phyloP scores from a whole-genome alignment of 1,140 invertebrate genomes.

The Euwallacea fornicatus region DNA sequence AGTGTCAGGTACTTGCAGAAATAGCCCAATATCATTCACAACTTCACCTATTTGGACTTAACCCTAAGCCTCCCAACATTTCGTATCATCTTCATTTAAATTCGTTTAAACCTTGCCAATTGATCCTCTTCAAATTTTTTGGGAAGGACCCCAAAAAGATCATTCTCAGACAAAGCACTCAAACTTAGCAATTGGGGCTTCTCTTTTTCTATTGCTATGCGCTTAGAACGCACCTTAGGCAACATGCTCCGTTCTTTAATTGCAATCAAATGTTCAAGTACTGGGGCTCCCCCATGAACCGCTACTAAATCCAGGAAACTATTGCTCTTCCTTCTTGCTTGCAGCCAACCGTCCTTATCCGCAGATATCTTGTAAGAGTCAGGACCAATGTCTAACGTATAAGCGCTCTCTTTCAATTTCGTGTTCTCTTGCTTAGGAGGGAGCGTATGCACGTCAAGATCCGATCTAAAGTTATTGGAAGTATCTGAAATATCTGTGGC shows the following conservation, averaged over 20 bases:
- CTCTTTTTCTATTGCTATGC: conserved; percentile 33
- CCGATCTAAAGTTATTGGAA: not conserved
- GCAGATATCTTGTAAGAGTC: conserved; percentile 23
- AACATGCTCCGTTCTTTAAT: conserved; percentile 41
- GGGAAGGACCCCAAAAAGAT: conserved; percentile 50
- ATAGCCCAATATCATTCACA: too few relatives aligned
- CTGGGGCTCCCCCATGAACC: conserved; percentile 39
- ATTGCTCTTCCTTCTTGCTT: conserved; percentile 37
- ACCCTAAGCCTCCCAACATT: not conserved
- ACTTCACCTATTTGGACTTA: too few relatives aligned
- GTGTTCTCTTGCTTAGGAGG: not conserved
- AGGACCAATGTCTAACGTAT: conserved; percentile 34
- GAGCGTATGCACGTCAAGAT: not conserved
- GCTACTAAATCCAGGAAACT: conserved; percentile 40
- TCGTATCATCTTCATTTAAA: conserved; percentile 39
- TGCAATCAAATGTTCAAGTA: conserved; percentile 39
- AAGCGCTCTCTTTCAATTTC: conserved; percentile 23
- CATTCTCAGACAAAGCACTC: conserved; percentile 46
- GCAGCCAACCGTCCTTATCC: not conserved
- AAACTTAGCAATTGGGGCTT: conserved; percentile 38
- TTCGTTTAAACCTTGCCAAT: conserved; percentile 49
- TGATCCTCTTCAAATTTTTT: conserved; percentile 50
- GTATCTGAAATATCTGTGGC: not conserved
- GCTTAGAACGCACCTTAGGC: conserved; percentile 24
- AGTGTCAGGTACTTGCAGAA: too few relatives aligned